These are phyloP conservation scores for Phrynocephalus guinanensis DNA, from an alignment of 2,797 vertebrate species.

Conservation along the genomic window DNA sequence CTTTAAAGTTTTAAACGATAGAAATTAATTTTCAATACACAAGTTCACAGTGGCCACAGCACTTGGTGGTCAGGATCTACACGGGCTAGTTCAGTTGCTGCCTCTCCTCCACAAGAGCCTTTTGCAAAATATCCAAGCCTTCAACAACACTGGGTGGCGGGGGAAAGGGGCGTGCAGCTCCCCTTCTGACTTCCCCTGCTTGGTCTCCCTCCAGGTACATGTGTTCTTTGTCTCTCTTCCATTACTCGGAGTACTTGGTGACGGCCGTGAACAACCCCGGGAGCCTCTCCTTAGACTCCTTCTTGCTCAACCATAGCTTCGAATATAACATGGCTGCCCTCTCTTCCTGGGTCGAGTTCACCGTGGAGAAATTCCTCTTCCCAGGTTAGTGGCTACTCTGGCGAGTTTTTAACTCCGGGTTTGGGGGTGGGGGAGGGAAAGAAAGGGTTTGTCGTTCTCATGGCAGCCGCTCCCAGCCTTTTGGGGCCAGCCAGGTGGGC, in stretches of 20 bases:
- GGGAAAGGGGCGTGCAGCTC: no score
- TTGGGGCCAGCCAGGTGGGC: no score
- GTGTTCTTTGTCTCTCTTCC: constrained; percentile 96
- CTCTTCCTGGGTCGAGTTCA: constrained; percentile 97
- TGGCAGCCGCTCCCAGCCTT: no score
- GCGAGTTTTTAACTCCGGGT: neutral
- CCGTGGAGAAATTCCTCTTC: constrained; percentile 88
- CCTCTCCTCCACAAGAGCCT: no score
- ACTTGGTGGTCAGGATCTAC: no score
- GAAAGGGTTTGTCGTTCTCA: neutral
- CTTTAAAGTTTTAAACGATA: no score
- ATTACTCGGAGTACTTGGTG: constrained; percentile 97
- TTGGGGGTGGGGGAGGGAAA: no score
- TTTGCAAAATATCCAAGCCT: no score
- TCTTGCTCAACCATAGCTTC: constrained; percentile 96
- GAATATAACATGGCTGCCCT: constrained; percentile 93
- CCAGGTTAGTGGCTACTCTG: constrained; percentile 84
- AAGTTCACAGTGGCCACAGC: no score
- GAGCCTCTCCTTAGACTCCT: constrained; percentile 94
- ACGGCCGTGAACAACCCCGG: constrained; percentile 95
- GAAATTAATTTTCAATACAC: no score
- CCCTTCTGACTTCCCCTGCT: neutral
- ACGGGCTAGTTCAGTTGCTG: no score
- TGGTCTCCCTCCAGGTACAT: constrained; percentile 85
- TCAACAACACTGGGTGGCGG: neutral